These are phyloP conservation scores for Onychomys torridus DNA, from an alignment of 2,797 vertebrate species.

Conservation along the genomic window DNA sequence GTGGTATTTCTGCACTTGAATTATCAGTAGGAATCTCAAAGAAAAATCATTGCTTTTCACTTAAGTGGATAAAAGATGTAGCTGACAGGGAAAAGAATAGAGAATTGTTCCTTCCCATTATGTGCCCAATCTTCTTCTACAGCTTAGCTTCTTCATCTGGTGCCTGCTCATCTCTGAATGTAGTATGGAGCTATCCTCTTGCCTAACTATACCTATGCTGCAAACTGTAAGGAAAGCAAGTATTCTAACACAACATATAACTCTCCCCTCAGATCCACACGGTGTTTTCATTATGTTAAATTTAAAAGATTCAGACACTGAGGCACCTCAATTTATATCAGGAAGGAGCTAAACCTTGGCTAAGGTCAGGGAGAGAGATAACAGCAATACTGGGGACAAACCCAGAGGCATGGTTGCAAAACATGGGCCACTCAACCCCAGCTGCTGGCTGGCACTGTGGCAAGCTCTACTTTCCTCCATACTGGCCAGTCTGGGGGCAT, in stretches of 20 bases:
- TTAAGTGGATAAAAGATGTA: neutral
- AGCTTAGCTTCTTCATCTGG: neutral
- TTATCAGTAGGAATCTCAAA: neutral
- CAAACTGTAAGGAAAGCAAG: neutral
- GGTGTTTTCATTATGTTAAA: neutral
- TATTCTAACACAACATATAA: neutral
- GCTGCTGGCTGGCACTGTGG: neutral
- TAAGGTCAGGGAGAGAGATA: neutral
- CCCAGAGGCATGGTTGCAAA: neutral
- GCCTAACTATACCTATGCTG: neutral
- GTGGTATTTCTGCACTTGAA: neutral
- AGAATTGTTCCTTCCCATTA: neutral
- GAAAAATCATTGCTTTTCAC: constrained; percentile 24
- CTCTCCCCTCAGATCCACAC: neutral
- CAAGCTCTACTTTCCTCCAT: neutral
- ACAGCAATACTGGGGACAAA: neutral
- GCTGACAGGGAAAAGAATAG: neutral
- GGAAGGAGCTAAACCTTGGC: neutral
- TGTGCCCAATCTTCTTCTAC: neutral
- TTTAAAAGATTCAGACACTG: constrained; percentile 1
- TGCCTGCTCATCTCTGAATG: neutral
- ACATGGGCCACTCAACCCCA: neutral
- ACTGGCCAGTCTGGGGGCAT: neutral
- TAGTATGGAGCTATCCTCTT: neutral
- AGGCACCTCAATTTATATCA: neutral